Base-by-base conservation (phyloP, 2,113 vertebrate genomes). In the Brachionichthys hirsutus region DNA sequence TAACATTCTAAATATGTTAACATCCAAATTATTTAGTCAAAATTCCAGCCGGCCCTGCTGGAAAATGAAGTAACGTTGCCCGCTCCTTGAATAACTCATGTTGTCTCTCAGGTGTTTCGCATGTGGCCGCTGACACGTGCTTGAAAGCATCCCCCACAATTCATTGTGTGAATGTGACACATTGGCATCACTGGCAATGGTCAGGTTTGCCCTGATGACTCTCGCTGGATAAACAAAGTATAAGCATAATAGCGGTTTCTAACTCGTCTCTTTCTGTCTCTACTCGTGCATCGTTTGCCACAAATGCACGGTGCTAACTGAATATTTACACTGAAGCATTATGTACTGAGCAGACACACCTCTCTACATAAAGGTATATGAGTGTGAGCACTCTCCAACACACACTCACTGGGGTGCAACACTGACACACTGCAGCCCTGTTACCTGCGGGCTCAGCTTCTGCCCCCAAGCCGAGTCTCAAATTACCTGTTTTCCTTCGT, bases 401-500 rank as follows among this genome's bases (percentile, higher is more conserved):
- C 75, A 81, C 61, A 79, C 78, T 65, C 42, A 14, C 55, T 51
- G 48, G 30, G 62, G 77, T 63, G 56, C 48, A 2, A 67, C 48
- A 40, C 70, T 36, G 62, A 81, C 80, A 86, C 82, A 83, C 77
- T 77, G 71, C 64, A 75, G 82, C 62, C 75, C 75, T 68, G 81
- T 72, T 78, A 86, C 82, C 83, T 86, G 82, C 61, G 45, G 68
- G 67, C 85, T 82, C 75, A 50, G 73, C 80, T 80, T 54, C 54
- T 6, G 59, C 73, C 70, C 70, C 70, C 75, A 1, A 68, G 72
- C 80, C 84, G 55, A 62, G 84, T 90, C 91, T 93, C 91, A 38
- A 68, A 83, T 94, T 94, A 92, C 93, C 89, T 91, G 92, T 90
- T 94, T 91, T 89, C 90, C 92, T 92, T 93, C 88, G 87, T 67